A percentile compares a stretch with the other conserved stretches of the same genome.
Conservation (phyloP, 2,113 vertebrate genomes). For the Hyperoodon ampullatus region DNA sequence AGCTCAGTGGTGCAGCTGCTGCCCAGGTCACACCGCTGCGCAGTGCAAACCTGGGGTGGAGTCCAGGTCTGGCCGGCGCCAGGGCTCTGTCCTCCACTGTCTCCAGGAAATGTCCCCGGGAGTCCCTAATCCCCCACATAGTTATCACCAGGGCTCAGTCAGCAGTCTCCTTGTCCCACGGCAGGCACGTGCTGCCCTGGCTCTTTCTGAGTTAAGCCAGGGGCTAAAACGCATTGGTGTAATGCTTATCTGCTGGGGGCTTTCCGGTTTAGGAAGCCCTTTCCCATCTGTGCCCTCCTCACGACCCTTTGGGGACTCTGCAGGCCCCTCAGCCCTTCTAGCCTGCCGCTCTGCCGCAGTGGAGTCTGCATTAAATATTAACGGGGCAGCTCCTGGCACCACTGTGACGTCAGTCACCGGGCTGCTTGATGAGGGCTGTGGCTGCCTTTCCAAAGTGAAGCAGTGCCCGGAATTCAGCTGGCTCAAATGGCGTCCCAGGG, state of each 20-base stretch:
- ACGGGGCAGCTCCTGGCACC: slow-evolving; percentile 37
- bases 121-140: slow-evolving; percentile 38
- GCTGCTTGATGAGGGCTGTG: neutral
- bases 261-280: neutral
- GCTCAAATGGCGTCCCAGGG: slow-evolving; percentile 32
- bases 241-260: neutral
- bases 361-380: slow-evolving; percentile 71
- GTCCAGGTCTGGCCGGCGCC: slow-evolving; percentile 6
- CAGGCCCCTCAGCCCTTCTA: neutral
- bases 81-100: neutral
- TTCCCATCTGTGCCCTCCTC: neutral
- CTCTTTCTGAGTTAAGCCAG: slow-evolving; percentile 54
- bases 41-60: neutral
- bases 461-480: slow-evolving; percentile 62
- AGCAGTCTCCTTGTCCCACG: slow-evolving; percentile 45
- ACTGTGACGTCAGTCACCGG: slow-evolving; percentile 20
- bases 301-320: neutral
- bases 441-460: slow-evolving; percentile 65
- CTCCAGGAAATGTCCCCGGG: slow-evolving; percentile 17
- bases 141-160: slow-evolving; percentile 18
- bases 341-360: slow-evolving; percentile 27
- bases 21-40: neutral
- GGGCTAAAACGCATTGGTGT: neutral
- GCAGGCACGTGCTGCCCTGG: neutral
- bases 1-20: neutral